These are phyloP conservation scores for Zoanthus sansibaricus DNA, from an alignment of 92 coral and sea anemone species.

Conservation along the genomic window DNA sequence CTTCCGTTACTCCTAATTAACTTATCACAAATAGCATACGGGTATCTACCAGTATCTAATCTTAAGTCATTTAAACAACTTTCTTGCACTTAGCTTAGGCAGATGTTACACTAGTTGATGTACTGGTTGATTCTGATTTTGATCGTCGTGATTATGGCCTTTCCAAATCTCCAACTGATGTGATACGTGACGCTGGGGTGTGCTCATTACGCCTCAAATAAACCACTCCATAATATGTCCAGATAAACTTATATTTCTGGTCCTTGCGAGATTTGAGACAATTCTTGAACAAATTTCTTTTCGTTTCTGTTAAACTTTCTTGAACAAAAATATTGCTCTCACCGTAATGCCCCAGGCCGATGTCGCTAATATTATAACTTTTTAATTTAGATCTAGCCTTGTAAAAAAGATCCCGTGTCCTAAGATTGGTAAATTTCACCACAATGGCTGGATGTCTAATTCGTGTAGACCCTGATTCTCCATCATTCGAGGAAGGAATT, in stretches of 20 bases:
- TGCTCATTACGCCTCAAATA: background rate
- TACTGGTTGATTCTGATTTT: background rate
- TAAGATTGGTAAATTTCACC: background rate
- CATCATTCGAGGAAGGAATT: background rate
- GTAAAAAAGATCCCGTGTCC: too few species aligned
- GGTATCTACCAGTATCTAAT: background rate
- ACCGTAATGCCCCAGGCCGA: background rate
- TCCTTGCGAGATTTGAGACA: background rate
- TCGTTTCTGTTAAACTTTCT: too few species aligned
- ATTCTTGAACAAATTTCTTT: background rate
- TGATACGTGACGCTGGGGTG: background rate
- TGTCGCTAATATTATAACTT: background rate
- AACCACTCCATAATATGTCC: background rate
- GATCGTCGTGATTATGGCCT: background rate
- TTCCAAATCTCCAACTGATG: background rate
- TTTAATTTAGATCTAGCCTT: too few species aligned
- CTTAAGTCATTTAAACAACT: background rate
- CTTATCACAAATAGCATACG: conserved; percentile 30
- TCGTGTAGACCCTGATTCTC: background rate
- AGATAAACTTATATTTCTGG: background rate
- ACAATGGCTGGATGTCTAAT: background rate
- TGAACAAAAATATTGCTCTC: too few species aligned
- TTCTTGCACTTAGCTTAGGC: conserved; percentile 46
- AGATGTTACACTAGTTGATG: conserved; percentile 12
- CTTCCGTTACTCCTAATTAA: conserved; percentile 57